Evolutionary conservation across 2,888 invertebrate species (phyloP).

Genomic region (Lydus trimaculatus): DNA sequence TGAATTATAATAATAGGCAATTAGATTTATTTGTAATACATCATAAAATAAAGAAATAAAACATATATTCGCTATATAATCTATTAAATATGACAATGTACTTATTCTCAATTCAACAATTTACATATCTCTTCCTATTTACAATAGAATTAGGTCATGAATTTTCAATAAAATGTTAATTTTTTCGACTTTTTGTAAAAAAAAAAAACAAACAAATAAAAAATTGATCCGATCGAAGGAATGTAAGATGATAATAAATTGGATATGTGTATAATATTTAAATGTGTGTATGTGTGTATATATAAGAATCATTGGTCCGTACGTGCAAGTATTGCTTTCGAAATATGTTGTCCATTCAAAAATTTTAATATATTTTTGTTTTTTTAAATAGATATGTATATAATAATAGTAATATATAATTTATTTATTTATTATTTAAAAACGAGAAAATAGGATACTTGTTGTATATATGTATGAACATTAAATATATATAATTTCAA

Average conservation of each 20-base stretch:
- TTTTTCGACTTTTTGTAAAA: too few species aligned
- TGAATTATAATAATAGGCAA: slow-evolving; percentile 31
- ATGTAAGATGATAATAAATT: slow-evolving; percentile 19
- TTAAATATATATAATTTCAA: slow-evolving; percentile 43
- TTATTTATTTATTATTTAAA: slow-evolving; percentile 39
- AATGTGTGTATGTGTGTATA: slow-evolving; percentile 31
- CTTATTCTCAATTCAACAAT: slow-evolving; percentile 35
- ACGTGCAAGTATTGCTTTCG: slow-evolving; percentile 52
- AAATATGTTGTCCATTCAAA: slow-evolving; percentile 36
- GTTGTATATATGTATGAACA: slow-evolving; percentile 40
- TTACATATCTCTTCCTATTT: slow-evolving; percentile 47
- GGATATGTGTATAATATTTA: slow-evolving; percentile 14
- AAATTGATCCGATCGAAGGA: slow-evolving; percentile 15
- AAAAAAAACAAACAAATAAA: slow-evolving; percentile 12
- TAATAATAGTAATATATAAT: slow-evolving; percentile 31
- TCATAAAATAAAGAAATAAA: slow-evolving; percentile 51
- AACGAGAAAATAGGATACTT: slow-evolving; percentile 52
- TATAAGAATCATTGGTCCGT: slow-evolving; percentile 48
- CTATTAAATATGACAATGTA: slow-evolving; percentile 43
- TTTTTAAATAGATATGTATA: slow-evolving; percentile 26
- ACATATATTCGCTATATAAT: slow-evolving; percentile 45
- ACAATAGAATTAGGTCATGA: slow-evolving; percentile 44
- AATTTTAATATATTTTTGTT: slow-evolving; percentile 36
- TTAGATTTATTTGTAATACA: slow-evolving; percentile 48
- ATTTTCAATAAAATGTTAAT: slow-evolving; percentile 42